Conservation (phyloP, 2,888 invertebrate genomes). For the Nemotelus nigrinus region DNA sequence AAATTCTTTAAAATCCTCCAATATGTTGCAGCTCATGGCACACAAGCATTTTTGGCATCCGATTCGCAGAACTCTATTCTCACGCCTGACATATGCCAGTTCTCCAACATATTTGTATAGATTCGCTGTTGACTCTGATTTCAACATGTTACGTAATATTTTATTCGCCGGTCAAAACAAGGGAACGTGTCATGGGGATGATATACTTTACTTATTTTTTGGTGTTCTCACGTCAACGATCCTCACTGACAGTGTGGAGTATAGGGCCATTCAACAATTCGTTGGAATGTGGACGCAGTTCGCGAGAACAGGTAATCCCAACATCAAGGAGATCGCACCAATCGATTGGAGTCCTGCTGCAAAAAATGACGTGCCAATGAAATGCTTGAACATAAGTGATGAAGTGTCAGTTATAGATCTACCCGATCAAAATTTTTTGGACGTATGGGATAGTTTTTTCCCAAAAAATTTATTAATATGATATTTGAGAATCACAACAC, state of each 20-base stretch:
- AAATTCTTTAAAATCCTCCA: background rate
- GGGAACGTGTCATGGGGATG: constrained; percentile 64
- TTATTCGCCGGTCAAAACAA: constrained; percentile 60
- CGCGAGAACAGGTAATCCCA: constrained; percentile 61
- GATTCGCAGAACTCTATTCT: constrained; percentile 60
- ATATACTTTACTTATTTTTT: constrained; percentile 63
- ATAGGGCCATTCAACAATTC: constrained; percentile 61
- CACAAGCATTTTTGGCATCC: constrained; percentile 64
- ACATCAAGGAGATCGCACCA: constrained; percentile 51
- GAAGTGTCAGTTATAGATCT: constrained; percentile 62
- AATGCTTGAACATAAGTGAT: constrained; percentile 63
- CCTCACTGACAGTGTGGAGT: constrained; percentile 59
- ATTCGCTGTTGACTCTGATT: constrained; percentile 63
- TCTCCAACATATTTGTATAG: constrained; percentile 62
- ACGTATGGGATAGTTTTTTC: constrained; percentile 62
- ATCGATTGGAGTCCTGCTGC: constrained; percentile 58
- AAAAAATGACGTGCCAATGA: constrained; percentile 56
- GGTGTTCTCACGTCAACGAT: constrained; percentile 61
- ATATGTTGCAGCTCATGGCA: constrained; percentile 57
- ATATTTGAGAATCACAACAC: background rate
- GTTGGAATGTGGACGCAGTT: constrained; percentile 61
- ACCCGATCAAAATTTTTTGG: constrained; percentile 61
- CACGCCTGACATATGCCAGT: constrained; percentile 56
- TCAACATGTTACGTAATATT: constrained; percentile 62
- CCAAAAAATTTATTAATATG: constrained; percentile 54